Conservation (phyloP, 1,140 invertebrate genomes). For the Lepidurus apus region DNA sequence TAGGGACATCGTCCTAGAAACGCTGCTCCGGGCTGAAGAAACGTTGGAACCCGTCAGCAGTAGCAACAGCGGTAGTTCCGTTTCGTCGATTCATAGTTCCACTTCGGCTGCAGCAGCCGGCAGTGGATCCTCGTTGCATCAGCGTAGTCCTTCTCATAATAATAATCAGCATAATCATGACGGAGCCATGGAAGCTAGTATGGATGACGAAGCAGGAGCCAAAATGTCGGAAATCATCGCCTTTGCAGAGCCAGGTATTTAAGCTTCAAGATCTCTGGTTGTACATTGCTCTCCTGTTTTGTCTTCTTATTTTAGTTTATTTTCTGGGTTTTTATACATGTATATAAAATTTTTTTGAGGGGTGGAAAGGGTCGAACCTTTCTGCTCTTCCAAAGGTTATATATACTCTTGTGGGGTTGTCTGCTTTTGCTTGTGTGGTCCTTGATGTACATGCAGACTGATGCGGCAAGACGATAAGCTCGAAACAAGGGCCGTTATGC, state of each 20-base stretch:
- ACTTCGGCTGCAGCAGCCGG: slow-evolving; percentile 37
- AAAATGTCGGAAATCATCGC: slow-evolving; percentile 73
- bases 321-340: neutral
- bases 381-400: too few relatives aligned
- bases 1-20: slow-evolving; percentile 59
- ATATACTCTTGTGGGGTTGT: neutral
- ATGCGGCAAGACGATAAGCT: neutral
- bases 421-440: neutral
- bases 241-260: slow-evolving; percentile 69
- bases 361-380: too few relatives aligned
- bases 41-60: slow-evolving; percentile 31
- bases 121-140: neutral
- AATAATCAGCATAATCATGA: slow-evolving; percentile 11
- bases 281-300: neutral
- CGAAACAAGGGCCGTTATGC: slow-evolving; percentile 26
- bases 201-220: slow-evolving; percentile 65
- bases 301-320: slow-evolving; percentile 20
- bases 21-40: slow-evolving; percentile 58
- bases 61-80: slow-evolving; percentile 26
- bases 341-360: neutral
- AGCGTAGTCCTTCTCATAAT: slow-evolving; percentile 5
- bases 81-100: slow-evolving; percentile 35
- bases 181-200: slow-evolving; percentile 46
- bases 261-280: neutral
- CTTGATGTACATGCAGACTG: slow-evolving; percentile 12